phyloP scores from a whole-genome alignment of 2,888 invertebrate species.

The Mycalesis mineus region DNA sequence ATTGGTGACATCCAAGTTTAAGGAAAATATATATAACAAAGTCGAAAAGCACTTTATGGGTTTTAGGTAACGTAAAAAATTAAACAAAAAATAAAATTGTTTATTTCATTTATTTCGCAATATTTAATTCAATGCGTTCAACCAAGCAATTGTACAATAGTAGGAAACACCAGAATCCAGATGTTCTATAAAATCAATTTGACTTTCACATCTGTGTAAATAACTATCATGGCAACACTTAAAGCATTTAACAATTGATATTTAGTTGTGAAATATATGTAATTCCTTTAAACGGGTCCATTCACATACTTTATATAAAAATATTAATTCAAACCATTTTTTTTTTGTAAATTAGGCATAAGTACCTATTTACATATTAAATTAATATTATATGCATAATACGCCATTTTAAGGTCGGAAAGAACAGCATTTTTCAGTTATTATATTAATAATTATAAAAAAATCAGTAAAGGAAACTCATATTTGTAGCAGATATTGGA shows the following conservation, averaged over 20 bases:
- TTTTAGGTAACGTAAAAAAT: neutral
- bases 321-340: too few species aligned
- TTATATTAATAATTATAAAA: too few species aligned
- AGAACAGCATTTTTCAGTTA: too few species aligned
- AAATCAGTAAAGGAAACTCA: too few species aligned
- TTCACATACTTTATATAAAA: slow-evolving; percentile 7
- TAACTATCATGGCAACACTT: slow-evolving; percentile 68
- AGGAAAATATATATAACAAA: too few species aligned
- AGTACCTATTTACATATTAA: too few species aligned
- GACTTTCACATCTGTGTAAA: slow-evolving; percentile 58
- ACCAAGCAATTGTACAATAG: slow-evolving; percentile 71
- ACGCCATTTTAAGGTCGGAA: too few species aligned
- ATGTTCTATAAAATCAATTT: slow-evolving; percentile 60
- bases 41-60: neutral
- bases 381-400: too few species aligned
- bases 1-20: too few species aligned
- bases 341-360: too few species aligned
- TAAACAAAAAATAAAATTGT: neutral
- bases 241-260: slow-evolving; percentile 74
- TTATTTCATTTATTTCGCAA: slow-evolving; percentile 35
- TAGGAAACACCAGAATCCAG: slow-evolving; percentile 73
- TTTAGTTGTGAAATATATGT: slow-evolving; percentile 44
- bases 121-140: slow-evolving; percentile 56
- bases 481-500: too few species aligned
- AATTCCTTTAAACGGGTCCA: slow-evolving; percentile 5